Base-by-base conservation (phyloP, 2,797 vertebrate genomes). In the Bucorvus abyssinicus region DNA sequence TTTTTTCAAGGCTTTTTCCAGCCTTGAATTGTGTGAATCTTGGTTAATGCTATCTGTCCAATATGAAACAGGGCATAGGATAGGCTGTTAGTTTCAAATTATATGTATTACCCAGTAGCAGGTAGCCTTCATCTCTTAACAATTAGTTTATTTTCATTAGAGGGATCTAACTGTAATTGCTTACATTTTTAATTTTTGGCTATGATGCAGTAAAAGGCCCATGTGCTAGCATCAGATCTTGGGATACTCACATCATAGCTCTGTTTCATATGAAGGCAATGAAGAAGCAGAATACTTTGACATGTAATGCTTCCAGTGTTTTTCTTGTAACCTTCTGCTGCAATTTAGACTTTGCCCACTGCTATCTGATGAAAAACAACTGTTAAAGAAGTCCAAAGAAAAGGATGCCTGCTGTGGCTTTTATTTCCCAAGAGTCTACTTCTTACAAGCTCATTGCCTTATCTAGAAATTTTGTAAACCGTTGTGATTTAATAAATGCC, bases 241-340 rank as follows among this genome's bases (percentile, higher is more conserved):
- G 12, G n/a, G 40, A 22, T 42, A 17, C 10, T 68, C 30, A 15
- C 2, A 8, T 27, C 0, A 0, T 34, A 69, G 26, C 5, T 4
- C 4, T 8, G 4, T 50, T 47, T 76, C 30, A 38, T 0, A 0
- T 47, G 27, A 61, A 82, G 22, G n/a, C 18, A 34, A 42, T 80
- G 45, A 88, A 68, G 16, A 32, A 75, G 27, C 0, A 21, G 19
- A 6, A 17, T 26, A 20, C 34, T 60, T 52, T 69, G 67, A n/a
- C 2, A 2, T 13, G 5, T 22, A 40, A 53, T 20, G 30, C 5
- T 85, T 23, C 12, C 36, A 12, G 21, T 56, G 11, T 50, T 90
- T 34, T 63, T 68, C 40, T 21, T 30, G 20, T 75, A 68, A 76
- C 27, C 14, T 49, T 20, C 22, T 79, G 8, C 27, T 60, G 56